Conservation (phyloP, 2,797 vertebrate genomes). For the Mycteria americana region DNA sequence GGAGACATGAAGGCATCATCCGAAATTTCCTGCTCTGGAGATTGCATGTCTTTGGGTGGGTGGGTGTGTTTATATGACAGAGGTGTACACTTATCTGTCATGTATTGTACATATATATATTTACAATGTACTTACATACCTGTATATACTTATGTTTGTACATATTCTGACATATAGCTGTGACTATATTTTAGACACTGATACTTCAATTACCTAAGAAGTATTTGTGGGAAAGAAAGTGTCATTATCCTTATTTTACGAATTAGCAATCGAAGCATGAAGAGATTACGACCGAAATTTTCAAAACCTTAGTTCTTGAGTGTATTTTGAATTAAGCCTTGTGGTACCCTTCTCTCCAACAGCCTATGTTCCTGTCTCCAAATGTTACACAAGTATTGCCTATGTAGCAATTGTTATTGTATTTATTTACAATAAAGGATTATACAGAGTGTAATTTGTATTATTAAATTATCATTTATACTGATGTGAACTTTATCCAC, state of each 20-base stretch:
- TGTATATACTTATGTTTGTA: neutral
- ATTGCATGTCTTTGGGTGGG: neutral
- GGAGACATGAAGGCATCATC: accelerated
- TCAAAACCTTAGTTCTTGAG: neutral
- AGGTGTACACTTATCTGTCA: neutral
- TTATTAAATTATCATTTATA: neutral
- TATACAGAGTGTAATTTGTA: neutral
- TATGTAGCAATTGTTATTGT: neutral
- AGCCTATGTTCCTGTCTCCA: neutral
- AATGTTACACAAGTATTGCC: neutral
- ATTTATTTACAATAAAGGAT: neutral
- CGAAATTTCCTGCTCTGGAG: neutral
- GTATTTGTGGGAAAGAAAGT: neutral
- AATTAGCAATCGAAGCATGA: neutral
- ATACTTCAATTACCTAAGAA: neutral
- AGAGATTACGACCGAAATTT: neutral
- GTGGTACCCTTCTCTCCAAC: neutral
- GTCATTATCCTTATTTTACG: neutral
- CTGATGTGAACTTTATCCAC: neutral
- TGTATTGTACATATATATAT: no score
- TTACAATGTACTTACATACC: no score
- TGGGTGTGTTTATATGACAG: neutral
- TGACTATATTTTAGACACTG: neutral
- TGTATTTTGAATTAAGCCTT: neutral
- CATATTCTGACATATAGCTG: neutral